Evolutionary conservation across 2,113 vertebrate genomes (phyloP).

Genomic region (Lasiurus borealis): DNA sequence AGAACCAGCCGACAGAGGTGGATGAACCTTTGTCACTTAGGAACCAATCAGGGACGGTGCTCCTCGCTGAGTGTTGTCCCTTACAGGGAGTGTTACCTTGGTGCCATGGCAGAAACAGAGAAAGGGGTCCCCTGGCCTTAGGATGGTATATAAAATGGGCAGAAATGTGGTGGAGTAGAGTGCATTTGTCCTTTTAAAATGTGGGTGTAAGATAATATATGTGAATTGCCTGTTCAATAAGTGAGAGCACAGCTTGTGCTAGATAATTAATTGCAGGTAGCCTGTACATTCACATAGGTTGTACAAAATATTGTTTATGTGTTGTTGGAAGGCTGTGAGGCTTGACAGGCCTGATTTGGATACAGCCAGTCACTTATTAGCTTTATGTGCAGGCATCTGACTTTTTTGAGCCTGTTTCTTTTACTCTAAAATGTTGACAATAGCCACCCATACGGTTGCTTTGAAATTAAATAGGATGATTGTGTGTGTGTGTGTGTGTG

Average conservation of each 20-base stretch:
- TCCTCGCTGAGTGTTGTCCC: not conserved
- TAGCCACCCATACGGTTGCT: not conserved
- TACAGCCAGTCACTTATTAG: not conserved
- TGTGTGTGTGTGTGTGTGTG: accelerated
- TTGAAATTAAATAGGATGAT: not conserved
- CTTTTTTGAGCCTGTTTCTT: not conserved
- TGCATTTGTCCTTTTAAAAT: not conserved
- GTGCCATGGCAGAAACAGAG: not conserved
- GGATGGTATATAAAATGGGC: not conserved
- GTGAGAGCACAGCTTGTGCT: not conserved
- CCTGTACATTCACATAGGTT: not conserved
- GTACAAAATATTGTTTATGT: accelerated
- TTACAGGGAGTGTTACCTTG: not conserved
- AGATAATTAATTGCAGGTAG: not conserved
- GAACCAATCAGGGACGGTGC: not conserved
- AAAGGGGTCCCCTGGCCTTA: not conserved
- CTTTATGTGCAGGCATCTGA: not conserved
- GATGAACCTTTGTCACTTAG: not conserved
- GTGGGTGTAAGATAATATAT: not conserved
- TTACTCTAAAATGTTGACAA: not conserved
- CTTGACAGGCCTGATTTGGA: not conserved
- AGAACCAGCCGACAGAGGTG: not conserved
- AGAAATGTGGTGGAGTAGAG: not conserved
- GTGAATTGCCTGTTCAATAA: not conserved
- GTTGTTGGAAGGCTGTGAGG: not conserved